Evolutionary conservation across 2,113 vertebrate species (phyloP).

Genomic region (Ceyx melanurus): DNA sequence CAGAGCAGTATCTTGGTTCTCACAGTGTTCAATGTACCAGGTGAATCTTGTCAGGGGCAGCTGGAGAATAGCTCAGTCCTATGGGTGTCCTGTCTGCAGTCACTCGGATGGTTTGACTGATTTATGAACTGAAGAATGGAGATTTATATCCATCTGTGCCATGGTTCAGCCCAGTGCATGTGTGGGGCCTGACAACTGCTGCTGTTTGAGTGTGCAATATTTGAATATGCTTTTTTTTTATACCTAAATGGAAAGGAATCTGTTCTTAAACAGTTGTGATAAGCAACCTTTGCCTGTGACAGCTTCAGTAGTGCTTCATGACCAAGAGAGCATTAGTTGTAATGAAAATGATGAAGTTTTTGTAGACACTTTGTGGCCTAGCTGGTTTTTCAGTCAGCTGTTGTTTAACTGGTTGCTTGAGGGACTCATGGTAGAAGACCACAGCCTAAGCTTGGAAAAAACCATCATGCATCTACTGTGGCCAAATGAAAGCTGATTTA

Average conservation of each 20-base stretch:
- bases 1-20: neutral
- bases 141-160: slow-evolving; percentile 8
- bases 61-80: neutral
- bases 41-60: neutral
- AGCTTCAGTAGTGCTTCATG: neutral
- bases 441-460: neutral
- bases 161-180: neutral
- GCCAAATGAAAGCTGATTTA: neutral
- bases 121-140: slow-evolving; percentile 12
- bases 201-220: neutral
- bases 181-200: slow-evolving; percentile 9
- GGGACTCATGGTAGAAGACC: neutral
- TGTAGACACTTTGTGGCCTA: neutral
- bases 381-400: neutral
- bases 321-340: neutral
- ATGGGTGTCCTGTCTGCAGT: neutral
- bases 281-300: neutral
- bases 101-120: slow-evolving; percentile 10
- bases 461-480: neutral
- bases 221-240: slow-evolving; percentile 5
- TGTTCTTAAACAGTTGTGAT: neutral
- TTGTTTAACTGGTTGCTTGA: neutral
- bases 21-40: neutral
- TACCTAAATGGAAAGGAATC: slow-evolving; percentile 22
- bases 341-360: neutral